A percentile compares a stretch with the other conserved stretches of the same genome.
phyloP scores from a whole-genome alignment of 2,888 invertebrate species.

The Coecobrya sp. region DNA sequence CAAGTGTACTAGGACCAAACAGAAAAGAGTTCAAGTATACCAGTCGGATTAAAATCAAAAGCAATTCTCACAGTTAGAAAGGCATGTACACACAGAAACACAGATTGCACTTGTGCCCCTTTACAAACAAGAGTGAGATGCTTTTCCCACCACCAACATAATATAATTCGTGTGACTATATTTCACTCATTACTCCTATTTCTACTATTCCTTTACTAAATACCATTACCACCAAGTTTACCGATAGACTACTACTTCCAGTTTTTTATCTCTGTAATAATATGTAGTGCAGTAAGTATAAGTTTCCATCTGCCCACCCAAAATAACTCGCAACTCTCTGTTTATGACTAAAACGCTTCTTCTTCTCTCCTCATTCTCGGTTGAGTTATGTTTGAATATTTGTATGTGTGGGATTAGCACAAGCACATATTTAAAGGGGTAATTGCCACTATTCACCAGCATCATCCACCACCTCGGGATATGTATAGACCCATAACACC shows the following conservation, averaged over 20 bases:
- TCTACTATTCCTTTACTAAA: neutral
- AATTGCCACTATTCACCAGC: constrained; percentile 38
- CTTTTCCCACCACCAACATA: neutral
- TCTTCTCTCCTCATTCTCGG: neutral
- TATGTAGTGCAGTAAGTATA: neutral
- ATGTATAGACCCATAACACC: neutral
- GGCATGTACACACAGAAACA: neutral
- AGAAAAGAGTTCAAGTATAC: neutral
- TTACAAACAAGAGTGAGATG: neutral
- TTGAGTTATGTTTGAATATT: neutral
- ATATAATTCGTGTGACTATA: neutral
- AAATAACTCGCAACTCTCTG: neutral
- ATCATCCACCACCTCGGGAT: neutral
- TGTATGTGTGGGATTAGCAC: constrained; percentile 4
- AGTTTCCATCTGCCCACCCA: neutral
- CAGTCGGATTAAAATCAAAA: constrained; percentile 47
- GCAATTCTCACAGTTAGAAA: constrained; percentile 10
- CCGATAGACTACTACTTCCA: constrained; percentile 1
- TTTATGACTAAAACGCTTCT: neutral
- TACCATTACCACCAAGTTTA: neutral
- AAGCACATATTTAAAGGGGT: neutral
- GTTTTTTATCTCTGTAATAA: constrained; percentile 1
- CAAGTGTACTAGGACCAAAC: neutral
- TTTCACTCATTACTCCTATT: neutral
- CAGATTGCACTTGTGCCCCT: neutral